Base-by-base conservation (phyloP, 2,888 invertebrate genomes). In the Dryadula phaetusa region DNA sequence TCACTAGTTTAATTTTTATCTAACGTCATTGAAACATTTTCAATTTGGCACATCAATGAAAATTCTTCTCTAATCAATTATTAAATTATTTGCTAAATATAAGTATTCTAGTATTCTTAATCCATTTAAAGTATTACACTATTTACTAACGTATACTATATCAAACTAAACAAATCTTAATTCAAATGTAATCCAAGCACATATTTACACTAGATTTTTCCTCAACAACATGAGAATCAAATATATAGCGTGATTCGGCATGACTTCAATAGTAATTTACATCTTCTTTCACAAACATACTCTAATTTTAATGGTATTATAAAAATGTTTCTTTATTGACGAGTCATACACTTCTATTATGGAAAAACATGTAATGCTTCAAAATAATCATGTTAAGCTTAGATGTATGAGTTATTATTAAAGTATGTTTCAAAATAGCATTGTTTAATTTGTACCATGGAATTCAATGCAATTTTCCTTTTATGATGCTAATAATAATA, bases 401-500 rank as follows among this genome's bases (percentile, higher is more conserved):
- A 14, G n/a, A 34, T 34, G 6, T 28, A 1, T n/a, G 16, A 49
- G 49, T 28, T 49, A 32, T 16, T 28, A 28, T 10, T 49, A 49
- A 3, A 16, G 14, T 1, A 1, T 28, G 3, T 46, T 18, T 32
- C 28, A 28, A 18, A 60, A 44, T 28, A 18, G 20, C 60, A 32
- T 64, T 37, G 32, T 32, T 37, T 56, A 44, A 44, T 53, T 49
- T 69, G 12, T 34, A 62, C 46, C 52, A 69, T 52, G 46, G 60
- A 60, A 69, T 63, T 64, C 44, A 64, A 58, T 52, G 58, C 22
- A 53, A 69, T 68, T 69, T 71, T 62, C 72, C 69, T 66, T 72
- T 71, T 72, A 72, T 70, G 70, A 52, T 20, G 18, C 44, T 32
- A 32, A 60, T 32, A 60, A 22, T 46, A 40, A 52, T 66, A 66